Conservation (phyloP, 2,113 vertebrate genomes). For the Nettapus auritus region DNA sequence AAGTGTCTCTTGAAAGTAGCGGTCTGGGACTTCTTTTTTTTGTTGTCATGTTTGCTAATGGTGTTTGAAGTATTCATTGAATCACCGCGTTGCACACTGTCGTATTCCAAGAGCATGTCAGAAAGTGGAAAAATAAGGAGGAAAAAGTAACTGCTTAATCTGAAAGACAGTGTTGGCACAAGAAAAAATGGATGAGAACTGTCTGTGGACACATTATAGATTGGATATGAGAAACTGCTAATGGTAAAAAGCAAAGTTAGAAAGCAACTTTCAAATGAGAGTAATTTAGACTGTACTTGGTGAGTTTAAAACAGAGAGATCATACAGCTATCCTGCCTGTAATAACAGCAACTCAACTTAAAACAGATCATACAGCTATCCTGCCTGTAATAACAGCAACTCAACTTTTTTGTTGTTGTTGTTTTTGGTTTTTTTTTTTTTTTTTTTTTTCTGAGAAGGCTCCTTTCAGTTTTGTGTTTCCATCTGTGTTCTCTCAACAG, state of each 20-base stretch:
- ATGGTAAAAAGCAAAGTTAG: background rate
- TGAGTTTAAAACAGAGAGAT: background rate
- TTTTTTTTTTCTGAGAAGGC: background rate
- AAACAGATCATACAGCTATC: too few species aligned
- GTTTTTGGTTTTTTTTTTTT: too few species aligned
- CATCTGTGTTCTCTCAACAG: background rate
- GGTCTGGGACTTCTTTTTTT: background rate
- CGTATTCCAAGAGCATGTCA: background rate
- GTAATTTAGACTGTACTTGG: background rate
- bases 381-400: too few species aligned
- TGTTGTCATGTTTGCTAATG: background rate
- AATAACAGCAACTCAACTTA: background rate
- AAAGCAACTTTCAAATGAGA: background rate
- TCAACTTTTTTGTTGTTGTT: too few species aligned
- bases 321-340: background rate
- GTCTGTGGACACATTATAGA: accelerated
- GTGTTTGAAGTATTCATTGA: background rate
- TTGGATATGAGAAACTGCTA: background rate
- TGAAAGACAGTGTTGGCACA: background rate
- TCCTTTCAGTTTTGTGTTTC: background rate
- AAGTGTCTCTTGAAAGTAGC: background rate
- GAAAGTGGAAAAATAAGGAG: background rate
- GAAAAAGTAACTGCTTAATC: accelerated
- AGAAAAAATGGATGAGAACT: background rate
- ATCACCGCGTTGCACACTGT: background rate